These are phyloP conservation scores for Agrilus biguttatus DNA, from an alignment of 2,888 invertebrate genomes.

Conservation along the genomic window DNA sequence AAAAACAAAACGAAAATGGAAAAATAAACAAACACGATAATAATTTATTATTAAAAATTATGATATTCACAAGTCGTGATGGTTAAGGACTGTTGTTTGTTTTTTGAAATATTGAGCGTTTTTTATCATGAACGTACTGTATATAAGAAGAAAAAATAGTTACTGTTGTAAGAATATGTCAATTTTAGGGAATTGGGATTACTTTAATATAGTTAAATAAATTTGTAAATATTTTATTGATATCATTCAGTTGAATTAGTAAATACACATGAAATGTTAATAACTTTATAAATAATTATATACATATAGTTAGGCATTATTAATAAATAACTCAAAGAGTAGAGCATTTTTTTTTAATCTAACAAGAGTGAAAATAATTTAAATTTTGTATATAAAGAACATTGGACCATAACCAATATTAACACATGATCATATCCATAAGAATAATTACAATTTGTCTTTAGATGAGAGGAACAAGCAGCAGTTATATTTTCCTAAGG, in stretches of 20 bases:
- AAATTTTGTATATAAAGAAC: no score
- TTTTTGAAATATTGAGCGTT: conserved; percentile 16
- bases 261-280: conserved; percentile 33
- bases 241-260: conserved; percentile 35
- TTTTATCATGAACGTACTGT: conserved; percentile 10
- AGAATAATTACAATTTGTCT: no score
- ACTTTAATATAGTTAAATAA: conserved; percentile 29
- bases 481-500: no score
- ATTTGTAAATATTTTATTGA: conserved; percentile 44
- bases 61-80: conserved; percentile 7
- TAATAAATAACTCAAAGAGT: conserved; percentile 28
- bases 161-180: conserved; percentile 51
- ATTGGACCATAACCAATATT: no score
- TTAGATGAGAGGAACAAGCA: no score
- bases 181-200: conserved; percentile 56
- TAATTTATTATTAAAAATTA: conserved; percentile 18
- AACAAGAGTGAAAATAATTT: no score
- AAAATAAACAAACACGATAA: conserved; percentile 8
- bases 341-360: neutral
- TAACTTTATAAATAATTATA: conserved; percentile 36
- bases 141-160: conserved; percentile 19
- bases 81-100: conserved; percentile 28
- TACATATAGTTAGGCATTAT: conserved; percentile 35
- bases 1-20: no score
- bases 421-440: no score